Base-by-base conservation (phyloP, 2,888 invertebrate species). In the Steinernema scapterisci region DNA sequence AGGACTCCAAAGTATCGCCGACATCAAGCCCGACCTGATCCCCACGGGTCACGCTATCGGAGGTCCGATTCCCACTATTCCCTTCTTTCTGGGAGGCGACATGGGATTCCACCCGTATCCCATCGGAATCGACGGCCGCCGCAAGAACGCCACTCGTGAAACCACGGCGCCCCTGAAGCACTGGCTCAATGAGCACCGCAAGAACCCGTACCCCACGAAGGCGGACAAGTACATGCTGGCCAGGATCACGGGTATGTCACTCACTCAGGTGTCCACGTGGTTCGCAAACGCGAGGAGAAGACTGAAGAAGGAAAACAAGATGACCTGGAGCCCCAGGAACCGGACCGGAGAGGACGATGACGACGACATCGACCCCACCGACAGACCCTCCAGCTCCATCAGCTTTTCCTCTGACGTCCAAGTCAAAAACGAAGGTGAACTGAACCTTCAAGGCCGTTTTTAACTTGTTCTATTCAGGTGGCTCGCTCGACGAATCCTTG, bases 121-220 rank as follows among this genome's bases (percentile, higher is more conserved):
- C 21, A 7, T 11, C 16, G 74, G 51, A 5, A 38, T 96, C 89
- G 96, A 96, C 88, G 95, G 95, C 54, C 94, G 94, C 78, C 91
- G 97, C 83, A 97, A 97, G 90, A 97, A 97, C 89, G 97, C 97
- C 63, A 97, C 97, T 54, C 91, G 97, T 77, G 97, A 97, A 89
- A 95, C 95, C 21, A 97, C 97, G 73, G 94, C 94, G 78, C 97
- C 97, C 71, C 91, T 97, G 73, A 97, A 97, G 75, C 71, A 77
- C n/a, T 87, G 87, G 87, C 91, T 97, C 74, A 94, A 94, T 89
- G 95, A 96, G 89, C 95, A 96, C 91, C 93, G 94, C 89, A 95
- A 95, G 90, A 95, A 95, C 89, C 95, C 95, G 1, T 95, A 95
- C 89, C 95, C 95, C 27, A 95, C 95, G 78, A 95, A 95, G 89